Evolutionary conservation across 1,140 invertebrate genomes (phyloP).

Genomic region (Sminthurinus signatus): DNA sequence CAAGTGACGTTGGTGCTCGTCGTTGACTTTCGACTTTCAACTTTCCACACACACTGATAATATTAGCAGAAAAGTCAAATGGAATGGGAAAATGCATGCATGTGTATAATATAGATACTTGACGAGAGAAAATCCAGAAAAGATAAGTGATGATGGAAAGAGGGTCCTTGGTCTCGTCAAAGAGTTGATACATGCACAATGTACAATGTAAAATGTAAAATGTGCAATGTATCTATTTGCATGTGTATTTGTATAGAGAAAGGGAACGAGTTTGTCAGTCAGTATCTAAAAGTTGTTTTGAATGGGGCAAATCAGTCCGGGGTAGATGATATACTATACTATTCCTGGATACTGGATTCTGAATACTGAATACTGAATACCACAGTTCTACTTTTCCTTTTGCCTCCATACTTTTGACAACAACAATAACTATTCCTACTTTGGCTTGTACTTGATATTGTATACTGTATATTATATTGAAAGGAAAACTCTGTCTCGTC

Average conservation of each 20-base stretch:
- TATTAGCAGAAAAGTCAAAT: neutral
- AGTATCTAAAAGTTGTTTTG: neutral
- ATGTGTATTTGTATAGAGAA: neutral
- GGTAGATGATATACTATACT: too few species aligned
- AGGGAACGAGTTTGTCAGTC: neutral
- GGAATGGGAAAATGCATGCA: neutral
- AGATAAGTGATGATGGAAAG: slow-evolving; percentile 21
- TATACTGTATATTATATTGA: too few species aligned
- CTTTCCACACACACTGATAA: neutral
- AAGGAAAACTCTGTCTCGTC: too few species aligned
- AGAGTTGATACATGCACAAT: slow-evolving; percentile 8
- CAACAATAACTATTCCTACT: too few species aligned
- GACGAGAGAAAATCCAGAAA: slow-evolving; percentile 15
- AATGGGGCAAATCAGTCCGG: neutral
- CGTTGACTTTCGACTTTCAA: too few species aligned
- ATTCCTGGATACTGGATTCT: too few species aligned
- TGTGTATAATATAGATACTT: too few species aligned
- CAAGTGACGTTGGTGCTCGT: too few species aligned
- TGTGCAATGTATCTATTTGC: neutral
- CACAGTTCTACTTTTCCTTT: too few species aligned
- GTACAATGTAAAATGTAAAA: too few species aligned
- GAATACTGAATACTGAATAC: neutral
- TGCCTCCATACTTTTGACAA: too few species aligned
- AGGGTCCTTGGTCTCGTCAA: slow-evolving; percentile 23
- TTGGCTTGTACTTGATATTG: too few species aligned